Percentiles rank a stretch among this genome's conserved stretches.
These are phyloP conservation scores for Drosophila kohkoa DNA, from an alignment of 1,140 invertebrate species.

Conservation along the genomic window DNA sequence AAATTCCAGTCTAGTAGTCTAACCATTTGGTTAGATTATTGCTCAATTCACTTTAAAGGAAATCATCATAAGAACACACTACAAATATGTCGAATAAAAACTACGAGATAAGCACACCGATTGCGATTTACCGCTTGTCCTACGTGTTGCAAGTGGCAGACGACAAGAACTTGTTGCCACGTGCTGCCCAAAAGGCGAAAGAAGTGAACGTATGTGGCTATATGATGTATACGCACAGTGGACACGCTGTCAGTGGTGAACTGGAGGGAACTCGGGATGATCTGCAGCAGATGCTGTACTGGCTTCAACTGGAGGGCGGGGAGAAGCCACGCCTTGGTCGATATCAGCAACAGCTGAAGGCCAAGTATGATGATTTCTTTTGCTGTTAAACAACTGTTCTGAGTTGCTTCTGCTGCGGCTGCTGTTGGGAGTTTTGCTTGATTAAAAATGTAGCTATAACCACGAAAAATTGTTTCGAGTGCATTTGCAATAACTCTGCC, in stretches of 20 bases:
- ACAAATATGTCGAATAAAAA: conserved; percentile 3
- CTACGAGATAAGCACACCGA: conserved; percentile 7
- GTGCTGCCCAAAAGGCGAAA: conserved; percentile 35
- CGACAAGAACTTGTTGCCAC: conserved; percentile 13
- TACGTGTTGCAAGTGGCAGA: conserved; percentile 39
- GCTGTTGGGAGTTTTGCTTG: conserved; percentile 17
- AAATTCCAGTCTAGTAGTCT: conserved; percentile 9
- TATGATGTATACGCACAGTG: conserved; percentile 56
- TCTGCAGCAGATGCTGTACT: conserved; percentile 48
- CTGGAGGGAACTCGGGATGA: conserved; percentile 35
- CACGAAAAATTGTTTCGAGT: conserved; percentile 69
- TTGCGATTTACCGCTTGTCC: conserved; percentile 33
- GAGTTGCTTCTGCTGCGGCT: neutral
- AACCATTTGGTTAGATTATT: neutral
- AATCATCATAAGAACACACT: neutral
- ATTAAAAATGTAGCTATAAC: conserved; percentile 57
- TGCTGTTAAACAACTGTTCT: conserved; percentile 41
- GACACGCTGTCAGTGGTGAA: conserved; percentile 49
- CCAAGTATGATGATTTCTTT: conserved; percentile 62
- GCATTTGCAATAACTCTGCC: conserved; percentile 57
- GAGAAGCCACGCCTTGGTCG: conserved; percentile 33
- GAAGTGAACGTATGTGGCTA: conserved; percentile 57
- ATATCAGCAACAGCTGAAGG: conserved; percentile 34
- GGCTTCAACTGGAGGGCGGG: conserved; percentile 35
- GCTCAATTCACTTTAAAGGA: neutral